Conservation (phyloP, 2,113 vertebrate species). For the Silurus asotus region DNA sequence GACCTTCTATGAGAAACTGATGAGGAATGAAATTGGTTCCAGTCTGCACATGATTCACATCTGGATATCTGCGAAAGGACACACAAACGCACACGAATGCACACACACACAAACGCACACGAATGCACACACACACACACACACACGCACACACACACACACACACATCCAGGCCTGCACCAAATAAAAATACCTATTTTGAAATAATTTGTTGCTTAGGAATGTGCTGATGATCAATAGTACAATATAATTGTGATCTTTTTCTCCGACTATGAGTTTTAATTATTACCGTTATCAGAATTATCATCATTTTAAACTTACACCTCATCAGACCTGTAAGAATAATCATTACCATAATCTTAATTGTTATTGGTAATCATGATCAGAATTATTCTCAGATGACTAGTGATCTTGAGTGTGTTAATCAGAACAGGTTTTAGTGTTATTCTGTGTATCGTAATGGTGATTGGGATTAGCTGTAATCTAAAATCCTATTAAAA, state of each 20-base stretch:
- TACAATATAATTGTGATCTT: not conserved
- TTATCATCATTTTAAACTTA: not conserved
- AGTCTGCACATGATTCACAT: slow-evolving; percentile 54
- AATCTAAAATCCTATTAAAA: too few relatives aligned
- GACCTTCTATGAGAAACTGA: slow-evolving; percentile 55
- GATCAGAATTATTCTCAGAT: not conserved
- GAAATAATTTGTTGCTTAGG: not conserved
- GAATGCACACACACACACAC: not conserved
- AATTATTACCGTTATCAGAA: not conserved
- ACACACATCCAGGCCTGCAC: not conserved
- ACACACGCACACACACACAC: slow-evolving; percentile 6
- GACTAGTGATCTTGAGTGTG: too few relatives aligned
- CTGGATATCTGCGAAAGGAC: slow-evolving; percentile 44
- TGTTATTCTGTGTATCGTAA: too few relatives aligned
- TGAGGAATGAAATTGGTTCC: slow-evolving; percentile 59
- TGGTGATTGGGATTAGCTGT: too few relatives aligned
- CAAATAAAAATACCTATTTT: not conserved
- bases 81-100: slow-evolving; percentile 25
- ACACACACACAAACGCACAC: slow-evolving; percentile 13
- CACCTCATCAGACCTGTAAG: too few relatives aligned
- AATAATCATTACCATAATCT: not conserved
- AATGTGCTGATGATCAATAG: not conserved
- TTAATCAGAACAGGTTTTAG: too few relatives aligned
- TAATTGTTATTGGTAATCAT: not conserved
- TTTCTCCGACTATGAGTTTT: not conserved